Base-by-base conservation (phyloP, 2,797 vertebrate genomes). In the Myoxocephalus aenaeus region DNA sequence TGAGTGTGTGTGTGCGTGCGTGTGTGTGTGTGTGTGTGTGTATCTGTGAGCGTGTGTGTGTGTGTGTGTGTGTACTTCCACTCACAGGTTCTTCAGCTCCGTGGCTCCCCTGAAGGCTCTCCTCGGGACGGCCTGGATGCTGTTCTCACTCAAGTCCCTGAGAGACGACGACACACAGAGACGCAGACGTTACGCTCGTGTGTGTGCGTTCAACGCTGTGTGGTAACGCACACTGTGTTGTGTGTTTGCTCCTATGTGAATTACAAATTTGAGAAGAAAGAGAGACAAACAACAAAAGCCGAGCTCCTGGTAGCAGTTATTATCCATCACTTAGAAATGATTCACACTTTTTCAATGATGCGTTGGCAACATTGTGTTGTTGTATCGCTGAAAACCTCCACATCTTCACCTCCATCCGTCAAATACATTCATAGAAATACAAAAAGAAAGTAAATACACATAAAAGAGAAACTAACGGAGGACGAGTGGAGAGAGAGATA, bases 61-160 rank as follows among this genome's bases (percentile, higher is more conserved):
- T 48, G 17, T 48, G 46, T 48, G 46, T 48, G 46, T 48, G 46
- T 17, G 46, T 8, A 0, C 8, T 1, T 48, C 22, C 8, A 32
- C 98, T 95, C 88, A 99, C 98, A 99, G 91, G 79, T 99, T 99
- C 87, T 97, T 99, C 75, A 99, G 96, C 81, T 98, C 97, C 0
- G 97, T 97, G 10, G 98, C 97, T 65, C 98, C 98, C 2, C 98
- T 97, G 89, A 99, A 99, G 11, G 97, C 97, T 83, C 98, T 97
- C 83, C 98, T 95, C 2, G 98, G 97, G 75, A 99, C 93, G n/a
- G 96, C 97, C 90, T 98, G 97, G 92, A 99, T 97, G 87, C 89
- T 75, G 42, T 99, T 99, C 89, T 99, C 98, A 29, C 98, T 99
- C 78, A 99, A 90, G 80, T 99, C 98, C 74, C 98, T 99, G 91